Conservation (phyloP, 2,888 invertebrate genomes). For the Megaustenia siamemsis region DNA sequence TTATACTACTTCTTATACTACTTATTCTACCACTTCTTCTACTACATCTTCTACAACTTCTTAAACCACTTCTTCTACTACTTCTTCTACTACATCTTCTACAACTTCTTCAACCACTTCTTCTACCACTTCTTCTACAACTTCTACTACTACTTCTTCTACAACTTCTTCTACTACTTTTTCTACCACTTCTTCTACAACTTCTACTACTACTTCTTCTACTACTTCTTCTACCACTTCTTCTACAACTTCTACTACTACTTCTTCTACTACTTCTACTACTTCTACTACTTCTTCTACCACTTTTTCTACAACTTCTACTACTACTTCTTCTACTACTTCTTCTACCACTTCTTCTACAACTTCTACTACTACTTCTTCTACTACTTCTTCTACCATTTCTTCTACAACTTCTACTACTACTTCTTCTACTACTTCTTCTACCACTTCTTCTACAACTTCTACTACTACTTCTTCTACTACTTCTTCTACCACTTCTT, state of each 20-base stretch:
- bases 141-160: no score
- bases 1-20: background rate
- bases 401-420: slow-evolving; percentile 32
- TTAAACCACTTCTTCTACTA: background rate
- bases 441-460: slow-evolving; percentile 35
- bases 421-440: slow-evolving; percentile 23
- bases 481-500: slow-evolving; percentile 4
- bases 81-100: background rate
- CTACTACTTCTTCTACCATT: slow-evolving; percentile 26
- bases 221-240: no score
- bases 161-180: background rate
- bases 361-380: slow-evolving; percentile 51
- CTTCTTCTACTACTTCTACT: slow-evolving; percentile 26
- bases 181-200: no score
- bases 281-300: slow-evolving; percentile 39
- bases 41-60: background rate
- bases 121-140: background rate
- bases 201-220: no score
- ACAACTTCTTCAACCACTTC: no score
- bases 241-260: no score
- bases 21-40: background rate
- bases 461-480: slow-evolving; percentile 34
- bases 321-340: slow-evolving; percentile 47
- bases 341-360: slow-evolving; percentile 27
- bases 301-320: slow-evolving; percentile 36